Conservation (phyloP, 1,140 invertebrate species). For the Stratiolaelaps scimitus region DNA sequence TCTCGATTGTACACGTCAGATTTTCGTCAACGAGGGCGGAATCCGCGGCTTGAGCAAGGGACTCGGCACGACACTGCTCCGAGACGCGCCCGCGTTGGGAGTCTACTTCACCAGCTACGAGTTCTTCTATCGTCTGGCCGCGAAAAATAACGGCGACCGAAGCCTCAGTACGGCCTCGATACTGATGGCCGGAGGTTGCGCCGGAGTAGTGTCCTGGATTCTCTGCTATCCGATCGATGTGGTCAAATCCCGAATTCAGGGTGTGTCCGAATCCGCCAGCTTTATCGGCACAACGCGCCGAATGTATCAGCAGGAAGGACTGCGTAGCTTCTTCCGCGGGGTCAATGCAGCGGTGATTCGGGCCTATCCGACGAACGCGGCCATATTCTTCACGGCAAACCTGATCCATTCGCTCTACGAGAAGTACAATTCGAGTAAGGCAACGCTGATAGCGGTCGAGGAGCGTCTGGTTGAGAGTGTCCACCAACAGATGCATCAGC, state of each 20-base stretch:
- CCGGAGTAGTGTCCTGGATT: conserved; percentile 71
- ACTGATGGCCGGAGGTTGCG: conserved; percentile 62
- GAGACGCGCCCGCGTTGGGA: conserved; percentile 55
- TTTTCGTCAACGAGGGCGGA: conserved; percentile 54
- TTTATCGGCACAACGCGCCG: conserved; percentile 38
- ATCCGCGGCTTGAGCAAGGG: conserved; percentile 58
- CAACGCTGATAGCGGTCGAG: background rate
- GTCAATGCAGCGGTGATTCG: conserved; percentile 61
- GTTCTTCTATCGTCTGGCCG: conserved; percentile 44
- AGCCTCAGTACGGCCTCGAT: conserved; percentile 47
- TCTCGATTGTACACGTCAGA: conserved; percentile 51
- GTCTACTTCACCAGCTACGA: conserved; percentile 63
- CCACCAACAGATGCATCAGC: conserved; percentile 1
- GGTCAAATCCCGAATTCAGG: conserved; percentile 70
- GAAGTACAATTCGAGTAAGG: background rate
- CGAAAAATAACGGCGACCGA: conserved; percentile 36
- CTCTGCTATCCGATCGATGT: conserved; percentile 75
- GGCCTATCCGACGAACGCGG: conserved; percentile 83
- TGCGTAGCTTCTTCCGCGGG: conserved; percentile 53
- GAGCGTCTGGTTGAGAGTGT: conserved; percentile 9
- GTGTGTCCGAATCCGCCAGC: conserved; percentile 48
- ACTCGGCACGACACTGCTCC: conserved; percentile 54
- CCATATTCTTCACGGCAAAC: conserved; percentile 69
- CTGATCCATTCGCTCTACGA: conserved; percentile 43
- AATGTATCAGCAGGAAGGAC: conserved; percentile 48